Base-by-base conservation (phyloP, 1,140 invertebrate genomes). In the Caenorhabditis tropicalis region DNA sequence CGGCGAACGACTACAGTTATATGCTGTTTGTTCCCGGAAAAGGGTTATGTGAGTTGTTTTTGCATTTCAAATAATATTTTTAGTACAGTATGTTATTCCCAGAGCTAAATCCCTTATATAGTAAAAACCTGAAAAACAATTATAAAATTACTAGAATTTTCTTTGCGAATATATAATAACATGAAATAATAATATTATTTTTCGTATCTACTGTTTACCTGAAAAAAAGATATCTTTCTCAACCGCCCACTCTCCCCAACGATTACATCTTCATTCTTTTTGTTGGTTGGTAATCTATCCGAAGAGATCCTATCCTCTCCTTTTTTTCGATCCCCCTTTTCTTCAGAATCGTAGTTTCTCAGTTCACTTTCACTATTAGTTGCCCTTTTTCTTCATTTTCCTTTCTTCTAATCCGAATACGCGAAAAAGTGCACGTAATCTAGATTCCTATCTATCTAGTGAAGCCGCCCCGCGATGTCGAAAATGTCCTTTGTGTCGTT, bases 21-120 rank as follows among this genome's bases (percentile, higher is more conserved):
- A 79, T 84, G 83, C 51, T 84, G 46, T 84, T 84, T 60, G 58
- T 74, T 51, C 70, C 83, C 39, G 83, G 83, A 46, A 84, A 84
- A 49, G 83, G 83, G 24, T 39, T 84, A 79, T 49, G 83, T 84
- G 31, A 80, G 83, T 83, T 43, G 39, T 43, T 43, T 43, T 43
- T 12, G 5, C 12, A 5, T 43, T 43, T 43, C 12, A n/a, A n/a
- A n/a, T n/a, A n/a, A n/a, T n/a, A n/a, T n/a, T n/a, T n/a, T n/a
- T n/a, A n/a, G n/a, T n/a, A n/a, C n/a, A n/a, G n/a, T n/a, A n/a
- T n/a, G n/a, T n/a, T n/a, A n/a, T n/a, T n/a, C n/a, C n/a, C n/a
- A n/a, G n/a, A n/a, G n/a, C n/a, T n/a, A n/a, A n/a, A n/a, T n/a
- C n/a, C n/a, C n/a, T n/a, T n/a, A n/a, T n/a, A n/a, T n/a, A n/a